phyloP scores from a whole-genome alignment of 2,888 invertebrate genomes.

The Dynastes grantii region DNA sequence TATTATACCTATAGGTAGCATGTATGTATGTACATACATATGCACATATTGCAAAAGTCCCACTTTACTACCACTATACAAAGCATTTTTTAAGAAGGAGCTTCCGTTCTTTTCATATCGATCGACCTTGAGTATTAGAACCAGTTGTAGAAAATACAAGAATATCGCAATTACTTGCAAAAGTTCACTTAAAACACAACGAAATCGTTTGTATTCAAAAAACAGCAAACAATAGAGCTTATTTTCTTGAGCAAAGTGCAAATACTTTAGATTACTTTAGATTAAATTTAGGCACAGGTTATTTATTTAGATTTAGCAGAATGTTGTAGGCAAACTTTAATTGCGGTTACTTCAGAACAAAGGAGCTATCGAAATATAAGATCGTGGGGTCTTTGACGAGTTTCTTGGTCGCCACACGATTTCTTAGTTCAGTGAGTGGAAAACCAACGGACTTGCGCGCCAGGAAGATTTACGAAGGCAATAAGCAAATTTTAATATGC shows the following conservation, averaged over 20 bases:
- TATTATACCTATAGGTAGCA: too few relatives aligned
- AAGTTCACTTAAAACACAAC: not conserved
- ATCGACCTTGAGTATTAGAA: not conserved
- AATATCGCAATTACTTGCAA: not conserved
- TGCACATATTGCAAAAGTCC: too few relatives aligned
- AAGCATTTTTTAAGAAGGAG: not conserved
- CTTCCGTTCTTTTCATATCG: not conserved
- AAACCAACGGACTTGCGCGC: constrained; percentile 26
- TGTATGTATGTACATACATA: too few relatives aligned
- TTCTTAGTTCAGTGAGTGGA: constrained; percentile 42
- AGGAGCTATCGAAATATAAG: constrained; percentile 22
- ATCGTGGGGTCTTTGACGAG: not conserved
- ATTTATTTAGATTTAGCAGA: constrained; percentile 17
- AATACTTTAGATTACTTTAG: constrained; percentile 10
- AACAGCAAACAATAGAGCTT: not conserved
- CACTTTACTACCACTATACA: too few relatives aligned
- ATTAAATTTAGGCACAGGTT: constrained; percentile 8
- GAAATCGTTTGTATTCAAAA: not conserved
- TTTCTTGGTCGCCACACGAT: constrained; percentile 19
- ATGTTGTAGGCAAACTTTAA: constrained; percentile 29
- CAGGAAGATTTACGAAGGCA: constrained; percentile 19
- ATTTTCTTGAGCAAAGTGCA: not conserved
- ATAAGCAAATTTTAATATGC: constrained; percentile 39
- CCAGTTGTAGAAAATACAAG: not conserved
- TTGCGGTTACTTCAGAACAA: constrained; percentile 20